Conservation (phyloP, 2,113 vertebrate genomes). For the human (Homo sapiens) region GRCh38 chr9:73389501-73390000, state of each 20-base stretch:
- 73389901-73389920: neutral
- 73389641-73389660: neutral
- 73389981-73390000: neutral
- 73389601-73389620: neutral
- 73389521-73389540: neutral
- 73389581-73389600: neutral
- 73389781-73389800: neutral
- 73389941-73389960: neutral
- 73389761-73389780: neutral
- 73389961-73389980: neutral
- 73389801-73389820: neutral
- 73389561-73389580: neutral
- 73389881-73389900: neutral
- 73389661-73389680: neutral
- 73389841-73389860: neutral
- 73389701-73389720: neutral
- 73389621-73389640: neutral
- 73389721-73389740: neutral
- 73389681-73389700: neutral
- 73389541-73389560: neutral
- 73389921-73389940: neutral
- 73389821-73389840: neutral
- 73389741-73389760: neutral
- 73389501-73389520: neutral
- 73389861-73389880: neutral